Evolutionary conservation across 2,797 vertebrate genomes (phyloP), one percentile per base, ranked within the genome.

Genomic region (Harpagifer antarcticus): DNA sequence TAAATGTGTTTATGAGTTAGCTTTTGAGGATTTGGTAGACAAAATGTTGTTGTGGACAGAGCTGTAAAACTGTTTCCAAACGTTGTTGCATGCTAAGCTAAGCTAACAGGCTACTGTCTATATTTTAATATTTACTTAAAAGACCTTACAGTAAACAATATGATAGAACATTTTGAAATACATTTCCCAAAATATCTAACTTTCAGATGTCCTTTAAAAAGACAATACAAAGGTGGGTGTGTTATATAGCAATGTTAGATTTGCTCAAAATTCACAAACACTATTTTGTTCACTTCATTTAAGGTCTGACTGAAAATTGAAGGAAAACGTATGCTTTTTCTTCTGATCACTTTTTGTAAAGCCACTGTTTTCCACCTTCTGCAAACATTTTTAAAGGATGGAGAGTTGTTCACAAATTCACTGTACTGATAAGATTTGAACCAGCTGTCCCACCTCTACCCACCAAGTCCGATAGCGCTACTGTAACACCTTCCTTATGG

Each of bases 401-500:
- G 64, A 85, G 78, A 82, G 72, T 58, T 82, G 81, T 92, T 90
- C 72, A 64, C 54, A 42, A 68, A 81, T 81, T 74, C 73, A 63
- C 54, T 71, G 86, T 84, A 70, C 33, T 73, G 81, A 73, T 89
- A 78, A 83, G 88, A 95, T 94, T 84, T 87, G 75, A 93, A 94
- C 86, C 92, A 94, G 89, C 91, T 92, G 93, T 90, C 60, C 60
- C 48, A 84, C 81, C 88, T 91, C 85, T 84, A 77, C 87, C 84
- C 75, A 84, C 86, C 72, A 12, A 83, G 78, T 80, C 77, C 69
- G 86, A 91, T 93, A 85, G 88, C 20, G 87, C 93, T 92, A 90
- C 92, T 75, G 91, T 94, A 93, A 93, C 92, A 92, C 92, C 91
- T 93, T 93, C 92, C 92, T 89, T 69, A 91, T 93, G 93, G 87